A percentile compares a stretch with the other conserved stretches of the same genome.
These are phyloP conservation scores for Iselma pallidipennis DNA, from an alignment of 2,888 invertebrate genomes.

Conservation along the genomic window DNA sequence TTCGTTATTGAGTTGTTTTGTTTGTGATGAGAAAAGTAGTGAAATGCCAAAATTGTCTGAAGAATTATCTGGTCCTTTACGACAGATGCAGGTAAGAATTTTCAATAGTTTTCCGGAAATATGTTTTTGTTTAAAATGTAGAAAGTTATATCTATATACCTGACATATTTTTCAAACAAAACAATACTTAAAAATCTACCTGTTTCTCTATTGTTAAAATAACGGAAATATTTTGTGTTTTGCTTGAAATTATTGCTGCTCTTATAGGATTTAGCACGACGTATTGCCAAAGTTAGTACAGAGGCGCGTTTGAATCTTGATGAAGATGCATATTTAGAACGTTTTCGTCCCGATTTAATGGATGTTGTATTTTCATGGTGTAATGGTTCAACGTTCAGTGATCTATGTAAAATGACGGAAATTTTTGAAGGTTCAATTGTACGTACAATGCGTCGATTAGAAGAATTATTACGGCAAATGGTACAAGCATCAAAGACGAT, in stretches of 20 bases:
- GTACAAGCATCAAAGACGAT: slow-evolving; percentile 96
- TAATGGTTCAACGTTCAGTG: slow-evolving; percentile 87
- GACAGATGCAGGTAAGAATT: slow-evolving; percentile 78
- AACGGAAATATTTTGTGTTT: neutral
- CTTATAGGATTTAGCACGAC: slow-evolving; percentile 81
- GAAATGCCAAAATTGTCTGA: slow-evolving; percentile 79
- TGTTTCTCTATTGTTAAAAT: neutral
- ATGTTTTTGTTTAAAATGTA: neutral
- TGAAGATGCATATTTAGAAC: slow-evolving; percentile 87
- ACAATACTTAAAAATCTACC: neutral
- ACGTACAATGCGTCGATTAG: slow-evolving; percentile 92
- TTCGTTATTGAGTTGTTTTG: slow-evolving; percentile 86
- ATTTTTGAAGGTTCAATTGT: slow-evolving; percentile 93
- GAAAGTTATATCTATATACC: neutral
- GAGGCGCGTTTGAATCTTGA: slow-evolving; percentile 87
- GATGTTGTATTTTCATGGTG: slow-evolving; percentile 97
- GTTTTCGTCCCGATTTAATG: slow-evolving; percentile 95
- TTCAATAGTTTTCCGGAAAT: neutral
- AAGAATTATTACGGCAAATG: slow-evolving; percentile 94
- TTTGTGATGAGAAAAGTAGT: slow-evolving; percentile 88
- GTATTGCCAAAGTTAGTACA: slow-evolving; percentile 85
- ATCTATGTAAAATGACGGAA: slow-evolving; percentile 95
- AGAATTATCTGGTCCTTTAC: slow-evolving; percentile 84
- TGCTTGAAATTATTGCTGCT: neutral
- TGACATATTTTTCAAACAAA: neutral